Percentiles rank a stretch among this genome's conserved stretches.
phyloP scores from a whole-genome alignment of 1,140 invertebrate species.

The Choristoneura fumiferana region DNA sequence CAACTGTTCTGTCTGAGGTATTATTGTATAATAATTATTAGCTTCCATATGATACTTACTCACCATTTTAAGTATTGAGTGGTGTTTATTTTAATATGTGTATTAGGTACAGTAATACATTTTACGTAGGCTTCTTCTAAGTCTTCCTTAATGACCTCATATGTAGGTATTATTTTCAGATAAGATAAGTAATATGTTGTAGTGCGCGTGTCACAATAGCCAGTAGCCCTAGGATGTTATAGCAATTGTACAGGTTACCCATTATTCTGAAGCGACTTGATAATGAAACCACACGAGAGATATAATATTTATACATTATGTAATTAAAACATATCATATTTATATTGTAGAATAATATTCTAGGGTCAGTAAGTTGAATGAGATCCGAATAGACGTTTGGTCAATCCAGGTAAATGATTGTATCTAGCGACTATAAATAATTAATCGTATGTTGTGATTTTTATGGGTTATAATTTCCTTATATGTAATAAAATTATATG shows the following conservation, averaged over 20 bases:
- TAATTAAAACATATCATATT: constrained; percentile 54
- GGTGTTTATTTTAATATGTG: too few relatives aligned
- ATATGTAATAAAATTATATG: constrained; percentile 55
- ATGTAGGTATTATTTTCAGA: neutral
- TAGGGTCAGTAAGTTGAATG: neutral
- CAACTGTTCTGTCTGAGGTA: too few relatives aligned
- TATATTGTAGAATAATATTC: constrained; percentile 22
- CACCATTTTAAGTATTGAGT: too few relatives aligned
- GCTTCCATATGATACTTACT: too few relatives aligned
- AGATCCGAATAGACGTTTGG: constrained; percentile 26
- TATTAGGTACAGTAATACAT: too few relatives aligned
- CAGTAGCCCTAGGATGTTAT: too few relatives aligned
- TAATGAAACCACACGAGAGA: constrained; percentile 16
- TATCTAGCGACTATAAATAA: constrained; percentile 24
- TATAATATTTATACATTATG: constrained; percentile 28
- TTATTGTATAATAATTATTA: too few relatives aligned
- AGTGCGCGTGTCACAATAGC: neutral
- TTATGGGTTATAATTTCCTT: constrained; percentile 39
- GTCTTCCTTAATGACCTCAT: constrained; percentile 18
- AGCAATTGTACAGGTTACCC: neutral
- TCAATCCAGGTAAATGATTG: constrained; percentile 36
- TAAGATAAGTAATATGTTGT: neutral
- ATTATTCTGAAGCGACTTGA: neutral
- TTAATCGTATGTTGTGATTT: constrained; percentile 46
- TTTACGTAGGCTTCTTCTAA: neutral